Evolutionary conservation across 1,140 invertebrate species (phyloP), one percentile per base, ranked within the genome.

Genomic region (Achatina immaculata): DNA sequence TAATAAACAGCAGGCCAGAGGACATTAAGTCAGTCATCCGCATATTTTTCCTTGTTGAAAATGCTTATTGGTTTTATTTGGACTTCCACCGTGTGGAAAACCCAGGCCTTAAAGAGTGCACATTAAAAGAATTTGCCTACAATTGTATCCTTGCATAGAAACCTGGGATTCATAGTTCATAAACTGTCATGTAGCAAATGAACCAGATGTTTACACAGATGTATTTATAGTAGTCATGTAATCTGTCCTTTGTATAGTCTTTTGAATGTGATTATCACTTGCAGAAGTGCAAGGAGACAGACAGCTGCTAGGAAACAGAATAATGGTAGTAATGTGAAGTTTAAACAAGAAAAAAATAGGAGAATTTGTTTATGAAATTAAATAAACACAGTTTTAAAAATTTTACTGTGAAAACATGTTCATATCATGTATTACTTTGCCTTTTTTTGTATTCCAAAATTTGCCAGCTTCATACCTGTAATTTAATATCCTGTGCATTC

Each of bases 21-120:
- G 76, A 78, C 62, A 62, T 78, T 4, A 43, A 31, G 19, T 51
- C 76, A 42, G 68, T 68, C n/a, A 68, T 68, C 31, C 43, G 76
- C 31, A 66, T 78, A 43, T 78, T 78, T 68, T 78, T 78, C 31
- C 76, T 68, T 28, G 42, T 78, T 78, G 76, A 78, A 55, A 78
- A 68, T 68, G 76, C 76, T 19, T 78, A 62, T 40, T 78, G 76
- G 76, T 78, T 78, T 48, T 78, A 78, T 48, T 55, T 78, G 28
- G 76, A 78, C 31, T 78, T 78, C 45, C 76, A 78, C 45, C 43
- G 76, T 28, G 76, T 78, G 1, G 76, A 78, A 68, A 78, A 78
- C 31, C 36, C 76, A 43, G 34, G 48, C 16, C 62, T 78, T n/a
- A 40, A 31, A 48, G 58, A 78, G 43, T 68, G 76, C 48, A 43